Evolutionary conservation across 2,797 vertebrate genomes (phyloP).

Genomic region (Chaenodraco wilsoni): DNA sequence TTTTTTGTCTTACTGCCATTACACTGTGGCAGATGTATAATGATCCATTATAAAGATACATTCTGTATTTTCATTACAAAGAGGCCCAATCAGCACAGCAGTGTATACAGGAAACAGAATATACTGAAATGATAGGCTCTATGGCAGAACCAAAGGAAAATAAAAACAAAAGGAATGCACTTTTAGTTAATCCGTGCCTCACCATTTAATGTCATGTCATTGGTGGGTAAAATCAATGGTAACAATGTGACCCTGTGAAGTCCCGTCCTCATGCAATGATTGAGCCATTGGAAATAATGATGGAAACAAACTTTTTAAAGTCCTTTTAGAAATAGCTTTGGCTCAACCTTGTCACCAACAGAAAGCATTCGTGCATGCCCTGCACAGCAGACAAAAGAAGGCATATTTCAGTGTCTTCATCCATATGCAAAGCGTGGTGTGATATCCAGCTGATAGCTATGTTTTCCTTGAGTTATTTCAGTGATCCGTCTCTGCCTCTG

Average conservation of each 20-base stretch:
- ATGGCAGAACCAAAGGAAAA: not conserved
- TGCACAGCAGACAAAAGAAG: slow-evolving; percentile 22
- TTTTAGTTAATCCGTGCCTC: slow-evolving; percentile 35
- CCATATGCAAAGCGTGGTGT: slow-evolving; percentile 40
- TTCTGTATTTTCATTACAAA: slow-evolving; percentile 64
- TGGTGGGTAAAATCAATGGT: slow-evolving; percentile 56
- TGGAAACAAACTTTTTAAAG: slow-evolving; percentile 60
- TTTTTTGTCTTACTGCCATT: slow-evolving; percentile 73
- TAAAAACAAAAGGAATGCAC: slow-evolving; percentile 1
- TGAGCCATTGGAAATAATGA: slow-evolving; percentile 67
- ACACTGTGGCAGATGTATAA: slow-evolving; percentile 79
- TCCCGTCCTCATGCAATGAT: slow-evolving; percentile 39
- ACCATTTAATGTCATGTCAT: slow-evolving; percentile 48
- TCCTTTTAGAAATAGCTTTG: slow-evolving; percentile 59
- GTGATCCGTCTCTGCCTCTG: slow-evolving; percentile 46
- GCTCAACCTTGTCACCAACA: slow-evolving; percentile 28
- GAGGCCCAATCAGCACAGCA: slow-evolving; percentile 44
- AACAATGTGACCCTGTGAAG: slow-evolving; percentile 69
- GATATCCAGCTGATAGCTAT: slow-evolving; percentile 56
- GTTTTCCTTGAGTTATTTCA: slow-evolving; percentile 58
- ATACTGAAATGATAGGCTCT: slow-evolving; percentile 46
- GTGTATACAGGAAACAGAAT: slow-evolving; percentile 26
- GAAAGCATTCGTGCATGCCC: slow-evolving; percentile 1
- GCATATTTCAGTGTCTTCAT: slow-evolving; percentile 42
- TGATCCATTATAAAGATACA: slow-evolving; percentile 79